Evolutionary conservation across 2,888 invertebrate species (phyloP).

Genomic region (Drosophila villosipedis): DNA sequence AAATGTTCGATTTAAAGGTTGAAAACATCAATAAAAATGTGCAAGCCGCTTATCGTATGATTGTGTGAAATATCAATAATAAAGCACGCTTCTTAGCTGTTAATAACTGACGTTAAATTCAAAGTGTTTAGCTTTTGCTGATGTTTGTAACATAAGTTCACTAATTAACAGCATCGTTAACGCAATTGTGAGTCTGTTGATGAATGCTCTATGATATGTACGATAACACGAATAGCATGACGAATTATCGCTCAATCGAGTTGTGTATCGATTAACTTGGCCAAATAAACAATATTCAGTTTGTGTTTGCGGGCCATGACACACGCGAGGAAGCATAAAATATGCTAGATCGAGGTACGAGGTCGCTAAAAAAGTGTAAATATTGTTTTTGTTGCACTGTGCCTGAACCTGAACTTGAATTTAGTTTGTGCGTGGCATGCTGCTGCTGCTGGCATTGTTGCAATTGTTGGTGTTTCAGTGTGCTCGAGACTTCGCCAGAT

Average conservation of each 20-base stretch:
- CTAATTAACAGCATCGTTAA: slow-evolving; percentile 20
- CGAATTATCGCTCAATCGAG: slow-evolving; percentile 23
- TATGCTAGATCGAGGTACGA: slow-evolving; percentile 46
- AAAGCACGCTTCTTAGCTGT: neutral
- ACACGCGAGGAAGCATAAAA: slow-evolving; percentile 32
- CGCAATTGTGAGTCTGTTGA: slow-evolving; percentile 5
- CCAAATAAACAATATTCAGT: slow-evolving; percentile 52
- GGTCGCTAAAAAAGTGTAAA: slow-evolving; percentile 36
- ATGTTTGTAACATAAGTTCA: neutral
- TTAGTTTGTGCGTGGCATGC: slow-evolving; percentile 33
- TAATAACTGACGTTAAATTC: neutral
- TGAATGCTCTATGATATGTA: neutral
- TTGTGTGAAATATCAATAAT: neutral
- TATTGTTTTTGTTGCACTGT: slow-evolving; percentile 23
- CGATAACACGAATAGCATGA: slow-evolving; percentile 6
- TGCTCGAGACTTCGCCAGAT: slow-evolving; percentile 33
- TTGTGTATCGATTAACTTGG: slow-evolving; percentile 34
- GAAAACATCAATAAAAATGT: slow-evolving; percentile 16
- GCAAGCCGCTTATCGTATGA: neutral
- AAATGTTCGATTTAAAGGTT: neutral
- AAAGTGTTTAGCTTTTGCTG: neutral
- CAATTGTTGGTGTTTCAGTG: slow-evolving; percentile 34
- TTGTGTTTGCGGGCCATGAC: slow-evolving; percentile 36
- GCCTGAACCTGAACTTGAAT: slow-evolving; percentile 58
- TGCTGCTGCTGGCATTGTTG: slow-evolving; percentile 26